These are phyloP conservation scores for Petromus typicus DNA, from an alignment of 2,113 vertebrate genomes.

Conservation along the genomic window DNA sequence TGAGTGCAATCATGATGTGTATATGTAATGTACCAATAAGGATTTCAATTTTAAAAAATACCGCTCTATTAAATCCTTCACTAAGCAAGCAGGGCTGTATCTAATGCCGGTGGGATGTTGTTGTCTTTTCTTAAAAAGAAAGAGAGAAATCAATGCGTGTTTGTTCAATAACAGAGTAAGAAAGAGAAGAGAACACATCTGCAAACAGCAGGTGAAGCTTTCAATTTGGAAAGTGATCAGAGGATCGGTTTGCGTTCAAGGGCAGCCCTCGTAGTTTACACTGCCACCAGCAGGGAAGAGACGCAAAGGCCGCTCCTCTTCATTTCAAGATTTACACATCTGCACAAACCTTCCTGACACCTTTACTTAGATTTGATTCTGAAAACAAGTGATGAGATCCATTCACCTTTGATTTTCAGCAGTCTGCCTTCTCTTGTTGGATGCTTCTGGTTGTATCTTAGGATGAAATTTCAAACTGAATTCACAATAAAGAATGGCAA, in stretches of 20 bases:
- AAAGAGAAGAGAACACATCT: conserved; percentile 81
- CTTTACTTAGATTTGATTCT: neutral
- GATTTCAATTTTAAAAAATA: too few relatives aligned
- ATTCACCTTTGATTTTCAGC: neutral
- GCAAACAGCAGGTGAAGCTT: conserved; percentile 85
- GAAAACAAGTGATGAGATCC: neutral
- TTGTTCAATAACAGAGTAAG: conserved; percentile 85
- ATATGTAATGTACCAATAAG: too few relatives aligned
- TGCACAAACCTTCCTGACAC: conserved; percentile 25
- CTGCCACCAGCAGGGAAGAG: conserved; percentile 15
- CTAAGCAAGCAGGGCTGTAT: conserved; percentile 58
- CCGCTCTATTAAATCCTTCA: conserved; percentile 41
- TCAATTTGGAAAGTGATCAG: conserved; percentile 85
- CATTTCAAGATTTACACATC: conserved; percentile 49
- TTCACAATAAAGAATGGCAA: neutral
- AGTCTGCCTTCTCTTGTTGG: neutral
- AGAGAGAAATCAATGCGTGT: conserved; percentile 84
- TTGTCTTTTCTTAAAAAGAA: conserved; percentile 50
- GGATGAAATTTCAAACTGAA: neutral
- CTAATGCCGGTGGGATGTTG: conserved; percentile 59
- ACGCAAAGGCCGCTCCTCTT: conserved; percentile 13
- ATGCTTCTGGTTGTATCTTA: neutral
- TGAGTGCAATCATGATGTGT: too few relatives aligned
- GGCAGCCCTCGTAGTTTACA: conserved; percentile 67
- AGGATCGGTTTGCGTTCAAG: conserved; percentile 83